Evolutionary conservation across 2,888 invertebrate species (phyloP), one percentile per base, ranked within the genome.

Genomic region (Molorchus minor): DNA sequence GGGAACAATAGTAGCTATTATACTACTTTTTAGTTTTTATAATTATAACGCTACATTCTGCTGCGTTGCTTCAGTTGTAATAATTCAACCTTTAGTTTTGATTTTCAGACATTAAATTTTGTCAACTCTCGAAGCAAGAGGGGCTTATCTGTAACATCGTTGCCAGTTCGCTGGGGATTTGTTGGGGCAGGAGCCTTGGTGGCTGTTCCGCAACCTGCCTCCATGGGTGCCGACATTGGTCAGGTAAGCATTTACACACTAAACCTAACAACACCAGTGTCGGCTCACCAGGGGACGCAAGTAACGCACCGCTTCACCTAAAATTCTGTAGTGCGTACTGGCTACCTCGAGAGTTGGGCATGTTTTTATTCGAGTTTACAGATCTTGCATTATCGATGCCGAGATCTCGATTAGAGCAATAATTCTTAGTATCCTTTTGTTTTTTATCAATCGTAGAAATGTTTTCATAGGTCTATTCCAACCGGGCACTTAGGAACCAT

Each of bases 101-200:
- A 7, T 25, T 68, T 71, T 36, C 53, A 71, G 71, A 58, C 64
- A 13, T 43, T 71, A 36, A 84, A 83, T 64, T 81, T 85, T 0
- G 77, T 77, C 19, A 83, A 86, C 69, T 72, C 84, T n/a, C 0
- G 86, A 86, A 57, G 85, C 86, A 0, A 81, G 86, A n/a, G 84
- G 84, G 43, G 85, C 85, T 51, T 86, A 86, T 81, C 68, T 87
- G 20, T n/a, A 86, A 85, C 73, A 84, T 87, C 36, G 81, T 84
- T 0, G 85, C 85, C 1, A 85, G 85, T 0, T 80, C 83, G 38
- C 80, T 85, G 0, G 85, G 86, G 0, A n/a, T 78, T 86, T 3
- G 82, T 82, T 0, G 84, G 85, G 0, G 84, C 84, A 3, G 85
- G 85, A 0, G 84, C 86, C 0, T 81, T 80, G 66, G 77, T 77